phyloP scores from a whole-genome alignment of 1,140 invertebrate species.

The Frieseomelitta varia region DNA sequence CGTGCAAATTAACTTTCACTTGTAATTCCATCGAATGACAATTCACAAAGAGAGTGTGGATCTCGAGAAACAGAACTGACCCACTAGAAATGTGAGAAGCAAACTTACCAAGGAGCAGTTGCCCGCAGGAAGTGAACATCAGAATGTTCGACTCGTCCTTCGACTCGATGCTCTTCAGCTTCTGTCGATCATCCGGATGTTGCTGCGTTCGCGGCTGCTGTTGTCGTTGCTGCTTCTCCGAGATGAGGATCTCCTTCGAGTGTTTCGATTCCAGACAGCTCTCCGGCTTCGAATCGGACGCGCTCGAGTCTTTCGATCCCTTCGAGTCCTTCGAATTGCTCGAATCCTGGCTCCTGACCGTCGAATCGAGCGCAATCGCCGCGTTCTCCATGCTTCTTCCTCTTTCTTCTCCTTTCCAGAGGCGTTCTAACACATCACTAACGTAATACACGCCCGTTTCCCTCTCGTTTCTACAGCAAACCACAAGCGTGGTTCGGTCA shows the following conservation, averaged over 20 bases:
- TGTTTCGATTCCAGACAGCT: constrained; percentile 76
- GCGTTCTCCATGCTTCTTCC: constrained; percentile 59
- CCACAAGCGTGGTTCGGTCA: no score
- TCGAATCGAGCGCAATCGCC: constrained; percentile 73
- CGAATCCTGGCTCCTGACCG: constrained; percentile 79
- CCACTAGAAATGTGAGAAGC: neutral
- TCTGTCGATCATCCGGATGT: constrained; percentile 33
- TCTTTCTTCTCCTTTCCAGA: neutral
- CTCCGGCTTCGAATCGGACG: constrained; percentile 72
- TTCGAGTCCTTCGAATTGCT: constrained; percentile 73
- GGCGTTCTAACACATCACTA: constrained; percentile 17
- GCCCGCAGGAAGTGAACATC: constrained; percentile 79
- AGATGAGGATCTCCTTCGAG: constrained; percentile 77
- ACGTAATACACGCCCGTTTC: neutral
- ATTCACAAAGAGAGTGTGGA: no score
- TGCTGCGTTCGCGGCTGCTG: constrained; percentile 37
- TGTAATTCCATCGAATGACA: no score
- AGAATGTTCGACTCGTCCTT: constrained; percentile 75
- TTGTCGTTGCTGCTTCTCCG: constrained; percentile 68
- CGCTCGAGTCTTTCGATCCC: constrained; percentile 70
- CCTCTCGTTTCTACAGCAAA: no score
- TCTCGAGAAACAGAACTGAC: neutral
- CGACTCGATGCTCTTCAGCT: constrained; percentile 45
- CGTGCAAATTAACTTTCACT: no score
- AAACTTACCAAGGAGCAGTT: constrained; percentile 76